Evolutionary conservation across 1,140 invertebrate genomes (phyloP).

Genomic region (Microplitis demolitor): DNA sequence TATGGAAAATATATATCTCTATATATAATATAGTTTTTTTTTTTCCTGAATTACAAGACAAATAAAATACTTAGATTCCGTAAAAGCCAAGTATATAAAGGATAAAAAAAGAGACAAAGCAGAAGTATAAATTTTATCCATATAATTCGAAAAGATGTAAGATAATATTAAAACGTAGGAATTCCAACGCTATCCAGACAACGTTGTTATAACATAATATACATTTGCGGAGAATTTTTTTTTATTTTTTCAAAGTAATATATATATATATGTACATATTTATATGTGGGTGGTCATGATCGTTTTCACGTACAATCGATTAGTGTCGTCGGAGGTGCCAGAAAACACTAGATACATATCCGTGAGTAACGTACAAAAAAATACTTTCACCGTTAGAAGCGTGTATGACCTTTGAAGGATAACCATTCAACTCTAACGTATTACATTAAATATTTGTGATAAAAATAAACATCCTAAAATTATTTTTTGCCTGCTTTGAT

Average conservation of each 20-base stretch:
- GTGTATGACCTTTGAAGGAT: too few species aligned
- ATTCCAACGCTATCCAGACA: neutral
- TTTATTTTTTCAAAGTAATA: neutral
- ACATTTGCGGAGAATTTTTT: neutral
- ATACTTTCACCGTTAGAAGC: too few species aligned
- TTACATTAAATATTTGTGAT: too few species aligned
- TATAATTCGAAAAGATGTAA: neutral
- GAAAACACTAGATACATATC: neutral
- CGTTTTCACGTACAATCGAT: neutral
- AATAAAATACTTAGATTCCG: too few species aligned
- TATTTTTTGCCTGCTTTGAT: too few species aligned
- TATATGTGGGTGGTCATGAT: neutral
- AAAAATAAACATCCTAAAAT: too few species aligned
- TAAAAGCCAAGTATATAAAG: too few species aligned
- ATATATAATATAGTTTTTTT: too few species aligned
- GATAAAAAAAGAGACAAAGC: neutral
- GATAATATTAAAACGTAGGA: neutral
- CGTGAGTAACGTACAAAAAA: neutral
- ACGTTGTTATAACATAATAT: too few species aligned
- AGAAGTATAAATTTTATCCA: neutral
- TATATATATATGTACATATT: neutral
- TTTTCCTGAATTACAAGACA: too few species aligned
- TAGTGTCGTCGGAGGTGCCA: neutral
- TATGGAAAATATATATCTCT: too few species aligned
- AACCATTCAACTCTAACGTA: too few species aligned